Conservation (phyloP, 2,888 invertebrate genomes). For the Habrosyne pyritoides region DNA sequence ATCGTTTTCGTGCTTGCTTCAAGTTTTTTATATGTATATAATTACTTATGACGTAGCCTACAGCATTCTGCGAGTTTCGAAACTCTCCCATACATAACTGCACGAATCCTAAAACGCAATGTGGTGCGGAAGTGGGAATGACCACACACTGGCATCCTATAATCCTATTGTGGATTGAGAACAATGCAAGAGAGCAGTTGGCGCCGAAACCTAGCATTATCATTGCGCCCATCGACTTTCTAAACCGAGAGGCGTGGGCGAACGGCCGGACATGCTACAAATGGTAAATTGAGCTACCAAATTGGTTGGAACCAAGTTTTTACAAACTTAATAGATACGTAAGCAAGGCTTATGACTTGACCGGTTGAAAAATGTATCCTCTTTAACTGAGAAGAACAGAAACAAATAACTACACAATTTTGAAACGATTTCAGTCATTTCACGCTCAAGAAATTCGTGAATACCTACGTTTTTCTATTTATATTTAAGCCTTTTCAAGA, state of each 20-base stretch:
- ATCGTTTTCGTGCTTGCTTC: neutral
- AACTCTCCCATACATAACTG: neutral
- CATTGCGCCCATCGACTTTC: slow-evolving; percentile 51
- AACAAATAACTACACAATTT: neutral
- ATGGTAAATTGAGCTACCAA: slow-evolving; percentile 41
- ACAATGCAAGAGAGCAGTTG: slow-evolving; percentile 43
- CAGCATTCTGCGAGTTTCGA: neutral
- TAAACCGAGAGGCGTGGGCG: slow-evolving; percentile 58
- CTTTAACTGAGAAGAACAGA: neutral
- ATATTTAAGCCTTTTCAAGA: neutral
- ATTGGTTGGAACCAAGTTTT: slow-evolving; percentile 14
- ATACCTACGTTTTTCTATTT: neutral
- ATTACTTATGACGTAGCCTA: neutral
- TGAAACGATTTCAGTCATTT: neutral
- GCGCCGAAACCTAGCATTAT: slow-evolving; percentile 51
- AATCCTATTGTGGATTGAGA: slow-evolving; percentile 57
- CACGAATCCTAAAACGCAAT: slow-evolving; percentile 11
- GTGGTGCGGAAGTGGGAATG: slow-evolving; percentile 48
- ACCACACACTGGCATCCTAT: slow-evolving; percentile 40
- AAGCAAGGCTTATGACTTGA: neutral
- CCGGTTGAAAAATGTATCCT: neutral
- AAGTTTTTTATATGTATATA: neutral
- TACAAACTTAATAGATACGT: neutral
- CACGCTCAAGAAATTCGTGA: neutral
- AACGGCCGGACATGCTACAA: slow-evolving; percentile 32